These are phyloP conservation scores for Drosophila ochracea DNA, from an alignment of 2,888 invertebrate species.

Conservation along the genomic window DNA sequence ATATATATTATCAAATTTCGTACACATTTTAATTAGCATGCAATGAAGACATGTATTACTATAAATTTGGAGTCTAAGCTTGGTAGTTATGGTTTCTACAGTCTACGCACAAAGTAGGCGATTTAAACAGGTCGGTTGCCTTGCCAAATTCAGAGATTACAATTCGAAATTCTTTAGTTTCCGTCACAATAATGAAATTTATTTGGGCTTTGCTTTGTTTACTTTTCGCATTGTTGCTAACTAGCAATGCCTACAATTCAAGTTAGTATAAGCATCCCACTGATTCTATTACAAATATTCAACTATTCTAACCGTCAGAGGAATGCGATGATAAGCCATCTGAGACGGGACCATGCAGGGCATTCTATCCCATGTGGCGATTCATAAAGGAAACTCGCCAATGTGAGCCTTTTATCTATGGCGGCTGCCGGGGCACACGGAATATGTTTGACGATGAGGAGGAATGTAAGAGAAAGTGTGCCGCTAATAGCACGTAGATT, in stretches of 20 bases:
- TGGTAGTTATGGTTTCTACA: not conserved
- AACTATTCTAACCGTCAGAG: conserved; percentile 8
- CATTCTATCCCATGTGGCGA: conserved; percentile 52
- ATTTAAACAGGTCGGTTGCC: not conserved
- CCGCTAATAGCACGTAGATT: not conserved
- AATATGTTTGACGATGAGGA: conserved; percentile 49
- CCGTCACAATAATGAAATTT: conserved; percentile 3
- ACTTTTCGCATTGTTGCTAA: not conserved
- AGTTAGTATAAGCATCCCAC: conserved; percentile 5
- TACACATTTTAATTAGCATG: not conserved
- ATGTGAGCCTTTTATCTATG: conserved; percentile 55
- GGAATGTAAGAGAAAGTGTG: conserved; percentile 47
- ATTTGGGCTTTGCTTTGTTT: not conserved
- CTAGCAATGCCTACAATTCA: conserved; percentile 13
- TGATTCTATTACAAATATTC: not conserved
- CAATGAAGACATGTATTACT: not conserved
- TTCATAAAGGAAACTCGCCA: conserved; percentile 30
- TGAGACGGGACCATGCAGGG: conserved; percentile 51
- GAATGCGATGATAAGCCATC: conserved; percentile 56
- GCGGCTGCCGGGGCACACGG: conserved; percentile 52
- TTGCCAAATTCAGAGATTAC: not conserved
- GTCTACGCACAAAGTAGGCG: not conserved
- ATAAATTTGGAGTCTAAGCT: not conserved
- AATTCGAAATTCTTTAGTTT: not conserved
- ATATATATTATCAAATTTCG: not conserved